A percentile compares a stretch with the other conserved stretches of the same genome.
Evolutionary conservation across 2,888 invertebrate genomes (phyloP).

Genomic region (Pelosia muscerda): DNA sequence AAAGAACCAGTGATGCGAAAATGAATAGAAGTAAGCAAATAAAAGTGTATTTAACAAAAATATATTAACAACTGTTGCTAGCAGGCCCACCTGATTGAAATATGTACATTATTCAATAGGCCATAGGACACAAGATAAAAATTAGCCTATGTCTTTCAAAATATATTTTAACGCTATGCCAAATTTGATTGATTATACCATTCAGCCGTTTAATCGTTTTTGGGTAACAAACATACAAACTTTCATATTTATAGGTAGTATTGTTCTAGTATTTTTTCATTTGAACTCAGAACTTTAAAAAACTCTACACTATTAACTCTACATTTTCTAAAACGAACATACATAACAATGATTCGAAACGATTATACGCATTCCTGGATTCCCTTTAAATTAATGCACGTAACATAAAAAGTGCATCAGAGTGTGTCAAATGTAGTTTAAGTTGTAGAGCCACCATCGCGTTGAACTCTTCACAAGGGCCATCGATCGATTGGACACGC

Average conservation of each 20-base stretch:
- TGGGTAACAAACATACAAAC: too few species aligned
- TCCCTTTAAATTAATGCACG: conserved; percentile 16
- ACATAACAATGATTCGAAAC: conserved; percentile 2
- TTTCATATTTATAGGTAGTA: too few species aligned
- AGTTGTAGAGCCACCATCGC: conserved; percentile 52
- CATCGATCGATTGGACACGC: conserved; percentile 80
- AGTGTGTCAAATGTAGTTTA: conserved; percentile 18
- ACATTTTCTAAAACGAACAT: neutral
- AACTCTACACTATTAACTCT: neutral
- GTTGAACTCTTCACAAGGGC: conserved; percentile 81
- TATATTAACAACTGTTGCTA: too few species aligned
- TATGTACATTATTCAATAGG: neutral
- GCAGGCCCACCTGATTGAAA: neutral
- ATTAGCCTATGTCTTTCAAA: too few species aligned
- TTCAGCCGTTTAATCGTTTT: too few species aligned
- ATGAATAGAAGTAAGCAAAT: neutral
- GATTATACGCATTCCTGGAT: conserved; percentile 7
- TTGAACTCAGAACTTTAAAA: too few species aligned
- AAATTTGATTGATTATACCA: too few species aligned
- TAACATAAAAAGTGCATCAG: conserved; percentile 25
- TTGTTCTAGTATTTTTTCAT: too few species aligned
- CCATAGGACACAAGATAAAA: too few species aligned
- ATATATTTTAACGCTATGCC: too few species aligned
- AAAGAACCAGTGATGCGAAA: neutral
- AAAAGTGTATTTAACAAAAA: too few species aligned